A percentile compares a stretch with the other conserved stretches of the same genome.
phyloP scores from a whole-genome alignment of 2,797 vertebrate species.

The Schizopygopsis pylzovi region DNA sequence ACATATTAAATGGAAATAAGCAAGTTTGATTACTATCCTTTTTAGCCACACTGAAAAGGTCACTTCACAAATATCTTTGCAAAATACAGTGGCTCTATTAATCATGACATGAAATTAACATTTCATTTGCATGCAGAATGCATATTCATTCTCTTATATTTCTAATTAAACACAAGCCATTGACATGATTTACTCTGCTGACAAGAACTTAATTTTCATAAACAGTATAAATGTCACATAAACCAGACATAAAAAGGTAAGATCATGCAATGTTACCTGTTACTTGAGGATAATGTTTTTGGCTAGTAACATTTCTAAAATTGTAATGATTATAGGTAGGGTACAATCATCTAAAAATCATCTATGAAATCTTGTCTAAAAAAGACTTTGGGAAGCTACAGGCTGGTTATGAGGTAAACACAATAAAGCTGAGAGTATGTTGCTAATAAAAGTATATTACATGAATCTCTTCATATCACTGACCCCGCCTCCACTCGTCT shows the following conservation, averaged over 20 bases:
- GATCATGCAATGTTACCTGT: background rate
- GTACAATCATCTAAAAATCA: background rate
- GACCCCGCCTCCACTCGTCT: conserved; percentile 16
- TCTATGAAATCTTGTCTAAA: background rate
- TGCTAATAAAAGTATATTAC: conserved; percentile 6
- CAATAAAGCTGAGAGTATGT: background rate
- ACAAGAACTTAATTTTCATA: conserved; percentile 20
- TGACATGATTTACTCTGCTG: conserved; percentile 14
- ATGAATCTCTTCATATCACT: background rate
- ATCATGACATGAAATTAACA: conserved; percentile 25
- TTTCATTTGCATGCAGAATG: conserved; percentile 32
- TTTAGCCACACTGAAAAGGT: conserved; percentile 7
- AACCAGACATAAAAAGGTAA: conserved; percentile 31
- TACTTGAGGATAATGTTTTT: background rate
- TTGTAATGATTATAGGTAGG: background rate
- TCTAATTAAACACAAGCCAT: conserved; percentile 26
- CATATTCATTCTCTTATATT: conserved; percentile 3
- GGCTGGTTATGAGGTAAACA: background rate
- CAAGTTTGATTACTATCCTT: background rate
- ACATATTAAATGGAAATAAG: background rate
- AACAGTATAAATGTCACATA: conserved; percentile 14
- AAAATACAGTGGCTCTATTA: conserved; percentile 32
- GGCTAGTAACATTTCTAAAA: background rate
- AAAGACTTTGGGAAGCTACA: background rate
- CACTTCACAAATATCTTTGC: background rate